Evolutionary conservation across 2,888 invertebrate genomes (phyloP), one percentile per base, ranked within the genome.

Genomic region (Leptinotarsa rubiginosa): DNA sequence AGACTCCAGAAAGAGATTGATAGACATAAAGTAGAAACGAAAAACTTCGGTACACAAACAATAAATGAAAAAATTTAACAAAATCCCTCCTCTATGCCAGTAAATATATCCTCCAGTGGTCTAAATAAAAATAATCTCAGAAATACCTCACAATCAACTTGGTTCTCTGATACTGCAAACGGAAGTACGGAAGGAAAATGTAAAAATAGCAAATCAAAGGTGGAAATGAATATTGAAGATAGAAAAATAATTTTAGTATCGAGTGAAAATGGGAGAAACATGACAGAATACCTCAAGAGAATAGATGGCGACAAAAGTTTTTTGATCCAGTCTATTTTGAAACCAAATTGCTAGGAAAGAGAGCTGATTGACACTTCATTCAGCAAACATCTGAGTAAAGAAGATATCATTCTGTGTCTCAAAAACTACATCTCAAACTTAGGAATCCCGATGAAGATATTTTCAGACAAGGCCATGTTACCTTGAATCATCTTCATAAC

Each of bases 1-100:
- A 25, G 4, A 67, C 67, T 67, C 1, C 50, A 52, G 50, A n/a
- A 67, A 67, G n/a, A 67, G 50, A 67, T 52, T 22, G 31, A 67
- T 52, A 67, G n/a, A n/a, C n/a, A n/a, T n/a, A n/a, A n/a, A n/a
- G n/a, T n/a, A n/a, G n/a, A n/a, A n/a, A n/a, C n/a, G n/a, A n/a
- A n/a, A n/a, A n/a, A n/a, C 22, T 50, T 25, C 52, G 52, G 67
- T n/a, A 67, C 67, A 67, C 67, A 67, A 67, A 67, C 67, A 52
- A 52, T 67, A 16, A 67, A 52, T 67, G 50, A 66, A 66, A 50
- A 66, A 49, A 66, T 16, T 18, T 20, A 49, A 20, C 66, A 66
- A 0, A 67, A 52, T 13, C 15, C 67, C 15, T 16, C 52, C 25
- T 54, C 25, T 31, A 67, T 67, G 52, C 25, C 67, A 25, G 25